These are phyloP conservation scores for Escarpia spicata DNA, from an alignment of 2,888 invertebrate genomes.

Conservation along the genomic window DNA sequence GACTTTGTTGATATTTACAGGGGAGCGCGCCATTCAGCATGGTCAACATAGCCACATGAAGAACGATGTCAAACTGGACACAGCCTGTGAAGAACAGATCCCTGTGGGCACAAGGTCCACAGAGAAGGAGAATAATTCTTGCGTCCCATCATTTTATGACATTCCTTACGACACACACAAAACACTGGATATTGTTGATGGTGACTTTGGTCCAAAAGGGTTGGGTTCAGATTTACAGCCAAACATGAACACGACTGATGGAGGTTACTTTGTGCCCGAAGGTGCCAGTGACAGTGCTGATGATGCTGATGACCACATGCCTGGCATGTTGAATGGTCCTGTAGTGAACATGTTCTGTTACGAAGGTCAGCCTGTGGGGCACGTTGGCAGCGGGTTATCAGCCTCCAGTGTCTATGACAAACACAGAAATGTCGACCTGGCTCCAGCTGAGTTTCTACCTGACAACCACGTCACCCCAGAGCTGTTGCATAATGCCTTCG, in stretches of 20 bases:
- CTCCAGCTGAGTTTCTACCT: conserved; percentile 14
- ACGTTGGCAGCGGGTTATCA: conserved; percentile 7
- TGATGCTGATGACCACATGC: not conserved
- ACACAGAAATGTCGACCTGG: conserved; percentile 20
- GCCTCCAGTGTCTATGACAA: conserved; percentile 14
- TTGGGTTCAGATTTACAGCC: not conserved
- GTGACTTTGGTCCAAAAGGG: not conserved
- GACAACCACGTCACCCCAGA: not conserved
- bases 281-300: conserved; percentile 1
- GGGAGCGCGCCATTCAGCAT: not conserved
- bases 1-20: not conserved
- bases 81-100: not conserved
- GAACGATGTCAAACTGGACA: not conserved
- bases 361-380: not conserved
- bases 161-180: conserved; percentile 3
- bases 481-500: not conserved
- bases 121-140: not conserved
- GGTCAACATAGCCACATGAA: not conserved
- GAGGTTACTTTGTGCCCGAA: not conserved
- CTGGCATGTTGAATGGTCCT: conserved; percentile 8
- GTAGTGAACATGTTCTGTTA: not conserved
- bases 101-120: not conserved
- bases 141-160: not conserved
- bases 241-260: conserved; percentile 13
- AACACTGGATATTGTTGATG: conserved; percentile 4